Evolutionary conservation across 1,140 invertebrate species (phyloP).

Genomic region (Gonioctena quinquepunctata): DNA sequence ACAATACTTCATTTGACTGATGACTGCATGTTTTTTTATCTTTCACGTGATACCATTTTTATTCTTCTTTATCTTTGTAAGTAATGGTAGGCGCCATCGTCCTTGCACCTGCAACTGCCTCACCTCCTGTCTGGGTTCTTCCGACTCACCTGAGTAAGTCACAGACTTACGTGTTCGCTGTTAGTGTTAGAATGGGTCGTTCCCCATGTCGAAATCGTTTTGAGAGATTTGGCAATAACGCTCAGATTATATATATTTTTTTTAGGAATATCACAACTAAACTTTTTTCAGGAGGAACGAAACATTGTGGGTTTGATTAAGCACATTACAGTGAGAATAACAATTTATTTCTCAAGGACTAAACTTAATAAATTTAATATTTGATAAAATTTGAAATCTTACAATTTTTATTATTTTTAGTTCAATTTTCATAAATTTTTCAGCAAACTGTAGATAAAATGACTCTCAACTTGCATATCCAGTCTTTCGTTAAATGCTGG

Average conservation of each 20-base stretch:
- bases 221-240: not conserved
- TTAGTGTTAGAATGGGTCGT: not conserved
- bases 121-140: constrained; percentile 51
- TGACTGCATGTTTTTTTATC: not conserved
- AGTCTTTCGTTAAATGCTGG: too few relatives aligned
- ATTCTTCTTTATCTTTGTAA: constrained; percentile 12
- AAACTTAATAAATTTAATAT: too few relatives aligned
- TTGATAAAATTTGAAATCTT: too few relatives aligned
- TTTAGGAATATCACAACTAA: too few relatives aligned
- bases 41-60: not conserved
- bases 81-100: constrained; percentile 50
- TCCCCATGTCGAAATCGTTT: not conserved
- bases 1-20: not conserved
- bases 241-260: not conserved
- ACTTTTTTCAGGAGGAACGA: too few relatives aligned
- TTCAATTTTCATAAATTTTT: too few relatives aligned
- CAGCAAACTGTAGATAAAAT: too few relatives aligned
- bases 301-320: too few relatives aligned
- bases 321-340: too few relatives aligned
- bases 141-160: constrained; percentile 55
- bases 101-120: constrained; percentile 47
- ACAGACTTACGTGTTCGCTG: constrained; percentile 27
- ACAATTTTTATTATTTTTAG: too few relatives aligned
- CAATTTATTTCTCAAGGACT: too few relatives aligned
- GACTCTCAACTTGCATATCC: too few relatives aligned